Evolutionary conservation across 2,888 invertebrate genomes (phyloP).

Genomic region (Hypolimnas misippus): DNA sequence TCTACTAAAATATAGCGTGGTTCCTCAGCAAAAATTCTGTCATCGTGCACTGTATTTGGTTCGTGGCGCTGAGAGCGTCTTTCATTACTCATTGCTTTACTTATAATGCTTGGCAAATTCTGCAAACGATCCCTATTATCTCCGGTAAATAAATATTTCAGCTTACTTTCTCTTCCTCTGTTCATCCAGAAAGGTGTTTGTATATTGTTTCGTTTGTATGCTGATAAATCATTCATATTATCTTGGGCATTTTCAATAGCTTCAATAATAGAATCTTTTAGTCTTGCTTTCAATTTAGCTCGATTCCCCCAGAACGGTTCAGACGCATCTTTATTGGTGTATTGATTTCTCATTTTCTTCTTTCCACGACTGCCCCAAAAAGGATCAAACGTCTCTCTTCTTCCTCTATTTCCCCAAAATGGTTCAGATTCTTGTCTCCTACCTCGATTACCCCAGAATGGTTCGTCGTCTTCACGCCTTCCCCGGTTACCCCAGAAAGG

Average conservation of each 20-base stretch:
- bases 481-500: slow-evolving; percentile 56
- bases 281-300: slow-evolving; percentile 57
- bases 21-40: slow-evolving; percentile 79
- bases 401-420: slow-evolving; percentile 76
- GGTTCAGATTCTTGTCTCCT: slow-evolving; percentile 54
- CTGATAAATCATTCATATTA: slow-evolving; percentile 59
- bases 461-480: slow-evolving; percentile 53
- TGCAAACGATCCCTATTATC: slow-evolving; percentile 43
- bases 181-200: slow-evolving; percentile 58
- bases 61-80: slow-evolving; percentile 49
- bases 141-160: slow-evolving; percentile 57
- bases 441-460: slow-evolving; percentile 59
- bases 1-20: slow-evolving; percentile 81
- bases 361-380: slow-evolving; percentile 70
- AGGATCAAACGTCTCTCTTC: slow-evolving; percentile 51
- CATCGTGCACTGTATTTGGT: slow-evolving; percentile 63
- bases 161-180: slow-evolving; percentile 58
- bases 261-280: slow-evolving; percentile 58
- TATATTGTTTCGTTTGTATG: slow-evolving; percentile 49
- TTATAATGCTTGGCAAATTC: slow-evolving; percentile 17
- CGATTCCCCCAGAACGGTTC: slow-evolving; percentile 49
- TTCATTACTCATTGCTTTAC: slow-evolving; percentile 24
- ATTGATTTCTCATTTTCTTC: slow-evolving; percentile 36
- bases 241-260: slow-evolving; percentile 59
- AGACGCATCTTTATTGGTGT: slow-evolving; percentile 11